Conservation (phyloP, 2,797 vertebrate species). For the Chaenodraco wilsoni region DNA sequence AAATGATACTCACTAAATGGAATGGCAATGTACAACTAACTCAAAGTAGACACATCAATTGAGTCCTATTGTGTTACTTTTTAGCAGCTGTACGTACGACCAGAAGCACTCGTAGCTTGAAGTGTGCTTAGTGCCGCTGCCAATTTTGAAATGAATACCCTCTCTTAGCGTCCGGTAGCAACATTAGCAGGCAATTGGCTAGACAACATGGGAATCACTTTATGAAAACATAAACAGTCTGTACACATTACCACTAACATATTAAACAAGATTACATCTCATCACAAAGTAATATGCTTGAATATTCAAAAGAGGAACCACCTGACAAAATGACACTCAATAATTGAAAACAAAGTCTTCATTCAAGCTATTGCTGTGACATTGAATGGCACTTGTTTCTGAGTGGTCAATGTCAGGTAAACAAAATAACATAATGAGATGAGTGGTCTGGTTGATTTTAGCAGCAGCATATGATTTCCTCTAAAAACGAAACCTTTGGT, state of each 20-base stretch:
- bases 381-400: slow-evolving; percentile 39
- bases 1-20: slow-evolving; percentile 53
- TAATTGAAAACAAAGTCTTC: slow-evolving; percentile 28
- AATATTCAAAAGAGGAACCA: slow-evolving; percentile 36
- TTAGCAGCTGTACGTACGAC: slow-evolving; percentile 75
- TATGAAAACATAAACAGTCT: slow-evolving; percentile 75
- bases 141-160: slow-evolving; percentile 79
- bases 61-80: slow-evolving; percentile 64
- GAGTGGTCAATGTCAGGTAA: slow-evolving; percentile 50
- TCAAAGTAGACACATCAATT: slow-evolving; percentile 63
- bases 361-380: slow-evolving; percentile 25
- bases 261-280: slow-evolving; percentile 44
- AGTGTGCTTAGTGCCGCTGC: slow-evolving; percentile 70
- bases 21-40: slow-evolving; percentile 44
- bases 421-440: slow-evolving; percentile 53
- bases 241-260: slow-evolving; percentile 53
- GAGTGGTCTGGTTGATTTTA: slow-evolving; percentile 49
- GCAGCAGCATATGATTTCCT: slow-evolving; percentile 39
- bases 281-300: slow-evolving; percentile 35
- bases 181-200: slow-evolving; percentile 71
- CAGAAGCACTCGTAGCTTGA: slow-evolving; percentile 68
- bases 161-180: slow-evolving; percentile 66
- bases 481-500: slow-evolving; percentile 54
- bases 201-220: slow-evolving; percentile 64
- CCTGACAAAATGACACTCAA: background rate